Evolutionary conservation across 2,113 vertebrate species (phyloP), one percentile per base, ranked within the genome.

Genomic region (Epinephelus moara): DNA sequence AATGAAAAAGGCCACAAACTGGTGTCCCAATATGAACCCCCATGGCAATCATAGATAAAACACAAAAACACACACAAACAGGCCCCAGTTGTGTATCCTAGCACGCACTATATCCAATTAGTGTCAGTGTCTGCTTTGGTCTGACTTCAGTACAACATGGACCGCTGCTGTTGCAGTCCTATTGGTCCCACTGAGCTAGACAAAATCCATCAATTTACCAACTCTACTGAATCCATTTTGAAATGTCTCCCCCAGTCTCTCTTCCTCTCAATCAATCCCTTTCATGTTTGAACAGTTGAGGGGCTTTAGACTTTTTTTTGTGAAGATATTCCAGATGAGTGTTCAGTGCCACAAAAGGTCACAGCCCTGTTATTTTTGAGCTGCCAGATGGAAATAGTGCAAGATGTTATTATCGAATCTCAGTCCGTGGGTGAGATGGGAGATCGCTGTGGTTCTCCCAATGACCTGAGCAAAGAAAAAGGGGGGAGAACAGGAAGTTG

Each of bases 131-230:
- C 42, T 78, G 85, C 77, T 85, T 64, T 71, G 59, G 78, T 76
- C 73, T 72, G 68, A 60, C 79, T 86, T 86, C 74, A 88, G 75
- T 64, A 25, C 70, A 78, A 78, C 69, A 13, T n/a, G 3, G 60
- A 33, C 68, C 68, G 80, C 79, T 60, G 66, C 73, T 56, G 25
- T 71, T 80, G 33, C 37, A 6, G 49, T 75, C 74, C 72, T 81
- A 70, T 78, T 84, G 75, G 74, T 87, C 84, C 81, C 81, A 89
- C 80, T 83, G 86, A 85, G 85, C 72, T 6, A 49, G 67, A 89
- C 84, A 79, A 81, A 85, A 88, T 81, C 81, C 82, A 89, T 91
- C 76, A 85, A 63, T 86, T 83, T 70, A 76, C 56, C 75, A 78
- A 67, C 60, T 70, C 73, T 23, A 6, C 57, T 70, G 50, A 71